Evolutionary conservation across 2,797 vertebrate genomes (phyloP), one percentile per base, ranked within the genome.

Genomic region (Sternarchorhynchus goeldii): DNA sequence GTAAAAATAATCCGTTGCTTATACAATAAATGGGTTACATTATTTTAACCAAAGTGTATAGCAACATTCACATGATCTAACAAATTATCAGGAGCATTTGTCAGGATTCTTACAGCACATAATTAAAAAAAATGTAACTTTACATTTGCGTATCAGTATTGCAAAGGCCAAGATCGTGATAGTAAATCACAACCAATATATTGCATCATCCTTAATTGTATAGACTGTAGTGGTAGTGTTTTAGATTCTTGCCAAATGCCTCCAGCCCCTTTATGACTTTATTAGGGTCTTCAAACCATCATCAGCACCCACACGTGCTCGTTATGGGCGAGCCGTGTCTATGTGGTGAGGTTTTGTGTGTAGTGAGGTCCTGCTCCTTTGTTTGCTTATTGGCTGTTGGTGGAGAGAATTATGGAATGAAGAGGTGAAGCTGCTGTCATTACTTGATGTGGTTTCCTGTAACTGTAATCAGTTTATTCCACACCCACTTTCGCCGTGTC

Each of bases 371-470:
- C 76, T 41, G 72, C 50, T 41, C 16, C 56, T 59, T 78, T 14
- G 6, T 87, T 85, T 89, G 78, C 81, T 71, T 82, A 85, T 82
- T 82, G 72, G 88, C 84, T 79, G 66, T 78, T 71, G 81, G 79
- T 85, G 89, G 87, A 88, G 85, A 83, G 83, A 71, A 53, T 86
- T 79, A 55, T 69, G 77, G 78, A 87, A 85, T 77, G 80, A 88
- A 74, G 85, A 88, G 79, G 85, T 80, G 78, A 81, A 82, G 77
- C 86, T 81, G 75, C 87, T 86, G 85, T 91, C 88, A 86, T 87
- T 76, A 88, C 87, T 92, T 93, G 88, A 92, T 91, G 90, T 91
- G 91, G 92, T 87, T 89, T 83, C 79, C 45, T 50, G 45, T 14
- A 65, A 57, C 79, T 86, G 85, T 83, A 76, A 88, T 87, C 90